These are phyloP conservation scores for Atherinosoma microstoma DNA, from an alignment of 2,797 vertebrate genomes.

Conservation along the genomic window DNA sequence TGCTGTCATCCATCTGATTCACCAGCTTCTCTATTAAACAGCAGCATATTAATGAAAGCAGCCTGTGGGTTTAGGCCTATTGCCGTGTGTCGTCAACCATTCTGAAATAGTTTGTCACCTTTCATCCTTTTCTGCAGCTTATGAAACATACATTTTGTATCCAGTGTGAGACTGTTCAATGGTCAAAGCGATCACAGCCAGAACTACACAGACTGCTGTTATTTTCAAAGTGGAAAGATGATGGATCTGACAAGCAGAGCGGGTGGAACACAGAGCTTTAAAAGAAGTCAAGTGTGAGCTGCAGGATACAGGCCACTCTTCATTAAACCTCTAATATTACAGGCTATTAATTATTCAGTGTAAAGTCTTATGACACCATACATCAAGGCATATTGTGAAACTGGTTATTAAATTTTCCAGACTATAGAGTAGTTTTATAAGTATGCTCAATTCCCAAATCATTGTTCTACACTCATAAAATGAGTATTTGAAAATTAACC, in stretches of 20 bases:
- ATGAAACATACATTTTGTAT: constrained; percentile 59
- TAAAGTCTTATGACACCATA: constrained; percentile 44
- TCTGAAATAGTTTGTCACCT: constrained; percentile 52
- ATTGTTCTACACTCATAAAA: background rate
- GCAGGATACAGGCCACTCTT: constrained; percentile 47
- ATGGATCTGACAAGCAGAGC: constrained; percentile 23
- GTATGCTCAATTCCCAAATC: background rate
- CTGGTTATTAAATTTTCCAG: constrained; percentile 28
- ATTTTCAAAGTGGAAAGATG: constrained; percentile 37
- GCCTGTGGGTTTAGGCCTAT: constrained; percentile 32
- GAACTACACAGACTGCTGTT: constrained; percentile 15
- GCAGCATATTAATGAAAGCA: constrained; percentile 33
- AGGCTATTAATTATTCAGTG: constrained; percentile 65
- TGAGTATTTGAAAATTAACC: constrained; percentile 7
- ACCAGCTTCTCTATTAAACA: constrained; percentile 38
- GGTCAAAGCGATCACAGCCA: constrained; percentile 15
- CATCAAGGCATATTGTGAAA: constrained; percentile 43
- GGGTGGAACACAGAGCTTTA: constrained; percentile 20
- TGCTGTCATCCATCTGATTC: constrained; percentile 9
- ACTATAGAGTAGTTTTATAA: constrained; percentile 4
- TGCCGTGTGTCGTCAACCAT: constrained; percentile 8
- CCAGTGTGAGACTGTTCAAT: constrained; percentile 30
- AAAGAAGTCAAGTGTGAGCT: constrained; percentile 29
- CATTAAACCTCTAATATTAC: constrained; percentile 60
- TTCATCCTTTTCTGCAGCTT: constrained; percentile 41